Evolutionary conservation across 1,140 invertebrate genomes (phyloP).

Genomic region (Mycetomoellerius zeteki): DNA sequence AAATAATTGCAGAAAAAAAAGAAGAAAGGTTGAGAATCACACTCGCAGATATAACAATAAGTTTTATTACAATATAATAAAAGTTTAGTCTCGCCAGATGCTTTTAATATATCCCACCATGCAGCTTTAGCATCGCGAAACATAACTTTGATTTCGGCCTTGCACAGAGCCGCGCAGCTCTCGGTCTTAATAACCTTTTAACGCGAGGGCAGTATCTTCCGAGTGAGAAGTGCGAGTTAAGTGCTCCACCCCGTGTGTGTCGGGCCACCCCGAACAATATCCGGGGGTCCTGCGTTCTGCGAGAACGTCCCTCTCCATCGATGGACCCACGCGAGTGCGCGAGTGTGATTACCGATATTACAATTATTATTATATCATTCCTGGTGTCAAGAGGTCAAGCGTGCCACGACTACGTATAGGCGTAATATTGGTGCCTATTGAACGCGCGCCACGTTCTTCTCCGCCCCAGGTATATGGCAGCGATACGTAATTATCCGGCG

Average conservation of each 20-base stretch:
- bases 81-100: background rate
- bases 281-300: constrained; percentile 32
- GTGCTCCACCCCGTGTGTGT: constrained; percentile 17
- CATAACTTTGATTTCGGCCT: constrained; percentile 37
- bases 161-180: constrained; percentile 28
- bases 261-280: constrained; percentile 4
- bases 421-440: constrained; percentile 69
- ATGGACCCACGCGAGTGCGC: constrained; percentile 55
- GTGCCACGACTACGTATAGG: constrained; percentile 77
- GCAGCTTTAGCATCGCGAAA: background rate
- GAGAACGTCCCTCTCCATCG: constrained; percentile 34
- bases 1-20: background rate
- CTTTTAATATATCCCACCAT: constrained; percentile 11
- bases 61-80: constrained; percentile 23
- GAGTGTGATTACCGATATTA: constrained; percentile 67
- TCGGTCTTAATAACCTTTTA: constrained; percentile 58
- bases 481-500: constrained; percentile 82
- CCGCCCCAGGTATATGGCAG: constrained; percentile 77
- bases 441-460: constrained; percentile 73
- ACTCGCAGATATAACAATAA: background rate
- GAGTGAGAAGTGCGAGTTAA: constrained; percentile 46
- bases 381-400: constrained; percentile 81
- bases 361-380: constrained; percentile 82
- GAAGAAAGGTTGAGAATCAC: background rate
- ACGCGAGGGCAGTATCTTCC: constrained; percentile 21